Evolutionary conservation across 2,888 invertebrate species (phyloP).

Genomic region (Carcina quercana): DNA sequence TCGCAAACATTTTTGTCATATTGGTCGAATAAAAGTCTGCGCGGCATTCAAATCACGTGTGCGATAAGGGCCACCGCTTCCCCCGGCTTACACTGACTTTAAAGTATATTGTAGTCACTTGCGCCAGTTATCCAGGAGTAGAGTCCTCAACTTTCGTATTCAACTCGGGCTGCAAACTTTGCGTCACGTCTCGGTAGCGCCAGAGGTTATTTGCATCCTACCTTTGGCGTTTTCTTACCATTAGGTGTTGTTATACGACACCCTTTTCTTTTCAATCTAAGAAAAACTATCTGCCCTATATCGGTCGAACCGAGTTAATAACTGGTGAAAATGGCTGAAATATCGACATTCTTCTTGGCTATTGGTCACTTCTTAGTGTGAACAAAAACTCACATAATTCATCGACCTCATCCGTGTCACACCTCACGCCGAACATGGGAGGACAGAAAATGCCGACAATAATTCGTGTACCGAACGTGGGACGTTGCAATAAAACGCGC

Average conservation of each 20-base stretch:
- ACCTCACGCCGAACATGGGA: constrained; percentile 12
- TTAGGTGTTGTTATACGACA: constrained; percentile 50
- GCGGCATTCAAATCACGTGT: constrained; percentile 53
- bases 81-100: constrained; percentile 47
- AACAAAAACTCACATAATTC: constrained; percentile 26
- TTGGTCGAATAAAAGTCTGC: constrained; percentile 49
- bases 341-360: constrained; percentile 3
- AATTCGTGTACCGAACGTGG: constrained; percentile 37
- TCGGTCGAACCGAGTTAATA: neutral
- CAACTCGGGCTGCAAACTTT: constrained; percentile 47
- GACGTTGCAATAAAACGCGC: constrained; percentile 42
- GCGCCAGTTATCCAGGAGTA: constrained; percentile 39
- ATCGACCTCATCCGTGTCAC: constrained; percentile 25
- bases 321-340: constrained; percentile 1
- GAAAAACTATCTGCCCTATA: constrained; percentile 10
- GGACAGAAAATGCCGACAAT: constrained; percentile 32
- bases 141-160: constrained; percentile 44
- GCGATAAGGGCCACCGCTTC: constrained; percentile 54
- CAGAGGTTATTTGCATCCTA: constrained; percentile 57
- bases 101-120: constrained; percentile 54
- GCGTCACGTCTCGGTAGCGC: constrained; percentile 44
- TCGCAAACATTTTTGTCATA: constrained; percentile 56
- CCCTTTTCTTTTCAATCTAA: constrained; percentile 14
- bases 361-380: constrained; percentile 17
- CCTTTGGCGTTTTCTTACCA: constrained; percentile 46